Percentiles rank a stretch among this genome's conserved stretches.
phyloP scores from a whole-genome alignment of 2,113 vertebrate genomes.

The Numenius arquata region DNA sequence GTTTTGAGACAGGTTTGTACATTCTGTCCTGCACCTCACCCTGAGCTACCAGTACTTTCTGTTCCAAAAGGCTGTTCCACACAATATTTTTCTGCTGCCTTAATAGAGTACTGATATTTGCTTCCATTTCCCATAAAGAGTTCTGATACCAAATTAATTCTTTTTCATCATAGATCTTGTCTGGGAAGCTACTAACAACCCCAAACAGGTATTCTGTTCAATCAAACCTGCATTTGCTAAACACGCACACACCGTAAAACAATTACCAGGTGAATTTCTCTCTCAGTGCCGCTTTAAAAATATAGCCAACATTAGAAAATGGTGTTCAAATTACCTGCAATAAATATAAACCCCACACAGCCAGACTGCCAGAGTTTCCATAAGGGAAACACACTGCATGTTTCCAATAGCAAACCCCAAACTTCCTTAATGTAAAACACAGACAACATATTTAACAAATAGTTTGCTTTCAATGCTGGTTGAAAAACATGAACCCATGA shows the following conservation, averaged over 20 bases:
- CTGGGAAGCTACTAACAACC: not conserved
- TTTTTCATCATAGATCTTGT: not conserved
- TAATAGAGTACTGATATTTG: not conserved
- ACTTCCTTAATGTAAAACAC: slow-evolving; percentile 26
- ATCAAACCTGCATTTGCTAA: not conserved
- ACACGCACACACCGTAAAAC: not conserved
- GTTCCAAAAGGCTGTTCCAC: not conserved
- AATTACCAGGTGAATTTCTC: not conserved
- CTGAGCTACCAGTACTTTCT: not conserved
- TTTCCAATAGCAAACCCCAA: slow-evolving; percentile 37
- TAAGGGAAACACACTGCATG: not conserved
- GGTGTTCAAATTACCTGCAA: not conserved
- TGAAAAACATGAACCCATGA: not conserved
- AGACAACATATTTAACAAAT: not conserved
- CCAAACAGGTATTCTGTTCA: not conserved
- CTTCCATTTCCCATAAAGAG: not conserved
- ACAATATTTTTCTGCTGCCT: not conserved
- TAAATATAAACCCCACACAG: not conserved
- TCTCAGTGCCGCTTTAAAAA: not conserved
- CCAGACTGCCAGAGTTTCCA: not conserved
- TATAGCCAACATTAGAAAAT: not conserved
- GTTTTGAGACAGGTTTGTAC: not conserved
- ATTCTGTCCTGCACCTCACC: not conserved
- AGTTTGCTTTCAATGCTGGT: not conserved
- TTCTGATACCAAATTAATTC: not conserved